Base-by-base conservation (phyloP, 2,113 vertebrate genomes). In the Semnornis frantzii region DNA sequence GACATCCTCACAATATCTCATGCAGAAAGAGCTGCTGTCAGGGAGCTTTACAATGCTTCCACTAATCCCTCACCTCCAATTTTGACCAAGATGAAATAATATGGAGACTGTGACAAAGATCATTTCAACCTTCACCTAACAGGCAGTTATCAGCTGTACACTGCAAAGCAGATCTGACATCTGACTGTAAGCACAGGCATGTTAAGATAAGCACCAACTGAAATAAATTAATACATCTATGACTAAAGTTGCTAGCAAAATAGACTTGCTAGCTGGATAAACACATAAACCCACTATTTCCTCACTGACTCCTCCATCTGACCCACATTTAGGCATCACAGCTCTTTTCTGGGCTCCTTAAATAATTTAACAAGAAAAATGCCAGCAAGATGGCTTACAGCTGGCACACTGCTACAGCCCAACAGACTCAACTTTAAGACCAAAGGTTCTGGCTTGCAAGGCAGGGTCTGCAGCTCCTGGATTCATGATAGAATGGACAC, bases 51-150 rank as follows among this genome's bases (percentile, higher is more conserved):
- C 92, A 95, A 94, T 82, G 59, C 42, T 85, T 91, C 54, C 73
- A 58, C 75, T 91, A 91, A 97, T 85, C 30, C 18, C 30, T 94
- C 75, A 77, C 64, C 76, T 91, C 64, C 91, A 54, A 78, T 83
- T 94, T 72, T 78, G 58, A 69, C 62, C 82, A 94, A 82, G 94
- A 63, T 62, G 62, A 83, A 89, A 74, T 78, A 87, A 95, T 92
- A 87, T 58, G 33, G 39, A 81, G 37, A 83, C 16, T 81, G 34
- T 44, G 60, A 85, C 65, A 90, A 92, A 20, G 50, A 80, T 68
- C 77, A 74, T 89, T 39, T 68, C 71, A 33, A 87, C 71, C 72
- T 74, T 77, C 64, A 77, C 15, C 9, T 16, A 83, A 87, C 9
- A 85, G 48, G 3, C 62, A 90, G 65, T n/a, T 85, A 82, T 57